Evolutionary conservation across 2,113 vertebrate genomes (phyloP), one percentile per base, ranked within the genome.

Genomic region (Naja naja): DNA sequence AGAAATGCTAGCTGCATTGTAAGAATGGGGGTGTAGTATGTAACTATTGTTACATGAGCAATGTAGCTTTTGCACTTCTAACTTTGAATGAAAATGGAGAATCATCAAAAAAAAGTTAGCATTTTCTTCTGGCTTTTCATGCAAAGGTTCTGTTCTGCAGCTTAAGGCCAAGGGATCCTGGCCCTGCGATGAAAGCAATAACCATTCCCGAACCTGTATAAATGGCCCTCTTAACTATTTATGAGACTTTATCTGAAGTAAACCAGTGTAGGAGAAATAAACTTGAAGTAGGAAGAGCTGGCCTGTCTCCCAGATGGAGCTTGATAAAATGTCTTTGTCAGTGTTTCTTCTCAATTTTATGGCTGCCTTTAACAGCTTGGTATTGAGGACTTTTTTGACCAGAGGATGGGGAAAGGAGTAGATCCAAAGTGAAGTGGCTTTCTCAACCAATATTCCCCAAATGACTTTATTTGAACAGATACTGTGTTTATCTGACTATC

Each of bases 401-500:
- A 98, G 97, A 97, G 97, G 94, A 96, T 98, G 97, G 54, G 98
- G 98, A 98, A 97, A 97, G 95, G 95, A 96, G 95, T 95, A 95
- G 95, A 94, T 97, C 97, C 97, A 96, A 97, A 96, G 96, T 98
- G 97, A 98, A 98, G 98, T 97, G 98, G 97, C 97, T 97, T 97
- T 97, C 96, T 97, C 96, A 97, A 98, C 98, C 98, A 97, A 98
- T 98, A 97, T 97, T 97, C 95, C 94, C 96, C 96, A 95, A 97
- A 96, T 96, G 95, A 96, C 97, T 98, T 98, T 97, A 97, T 95
- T 95, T 97, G 98, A 97, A 97, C 98, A 98, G 98, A 99, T 97
- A 97, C 96, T 49, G 49, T 97, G 98, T 98, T 98, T 98, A 98
- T 99, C 98, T 98, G 97, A 97, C 98, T 97, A 98, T 98, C 97